Base-by-base conservation (phyloP, 2,797 vertebrate species). In the Tauraco hartlaubi region DNA sequence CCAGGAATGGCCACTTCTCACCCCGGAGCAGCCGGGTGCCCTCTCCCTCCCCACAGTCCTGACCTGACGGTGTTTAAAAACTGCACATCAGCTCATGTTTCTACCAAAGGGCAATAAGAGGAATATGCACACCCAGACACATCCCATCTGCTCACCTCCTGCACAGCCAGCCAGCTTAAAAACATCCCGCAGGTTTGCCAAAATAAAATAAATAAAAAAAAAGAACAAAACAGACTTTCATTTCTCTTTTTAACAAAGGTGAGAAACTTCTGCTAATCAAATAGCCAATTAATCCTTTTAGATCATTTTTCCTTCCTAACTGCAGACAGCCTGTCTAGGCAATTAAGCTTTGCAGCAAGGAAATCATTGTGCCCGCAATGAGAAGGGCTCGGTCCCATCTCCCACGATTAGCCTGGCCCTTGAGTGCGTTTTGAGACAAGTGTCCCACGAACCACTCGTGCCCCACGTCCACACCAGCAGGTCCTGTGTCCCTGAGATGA, bases 401-500 rank as follows among this genome's bases (percentile, higher is more conserved):
- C 33, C 82, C 2, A 0, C 1, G 1, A 5, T n/a, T 21, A 26
- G 22, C 49, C 48, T 1, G 1, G 16, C 9, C 61, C 61, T 31
- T 1, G 2, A 13, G 39, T 6, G 14, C 52, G 12, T 12, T 46
- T 3, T 33, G 61, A 37, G 82, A 74, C 2, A 0, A 29, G 3
- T 0, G 7, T 66, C 87, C 64, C 73, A 12, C 15, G 12, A 13
- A 14, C 11, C 0, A 5, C 63, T 15, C 0, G 0, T 9, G 21
- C 7, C 37, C 66, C 66, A 12, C 0, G 0, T 7, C 33, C 43
- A 2, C 13, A 0, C 5, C 73, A 51, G 76, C 54, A 37, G 33
- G 19, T 49, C 69, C 48, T 29, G 0, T 0, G 5, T 35, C 72
- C 49, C 79, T 5, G 1, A 7, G 59, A 7, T 6, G 29, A 44